phyloP scores from a whole-genome alignment of 2,888 invertebrate genomes.

The Drosophila imparisetae region DNA sequence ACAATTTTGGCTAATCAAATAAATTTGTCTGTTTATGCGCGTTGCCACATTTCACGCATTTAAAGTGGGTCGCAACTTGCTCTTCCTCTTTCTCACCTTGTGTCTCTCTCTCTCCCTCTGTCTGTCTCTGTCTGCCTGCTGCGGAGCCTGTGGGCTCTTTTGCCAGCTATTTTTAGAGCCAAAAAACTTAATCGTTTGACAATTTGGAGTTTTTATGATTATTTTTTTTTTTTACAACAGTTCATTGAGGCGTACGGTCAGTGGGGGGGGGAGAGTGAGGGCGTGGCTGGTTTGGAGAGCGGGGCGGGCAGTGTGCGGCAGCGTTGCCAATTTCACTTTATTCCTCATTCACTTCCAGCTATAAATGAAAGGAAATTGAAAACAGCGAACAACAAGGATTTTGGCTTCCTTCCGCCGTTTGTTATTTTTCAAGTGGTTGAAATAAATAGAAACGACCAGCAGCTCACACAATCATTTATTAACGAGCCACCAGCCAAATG shows the following conservation, averaged over 20 bases:
- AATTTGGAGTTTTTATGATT: conserved; percentile 39
- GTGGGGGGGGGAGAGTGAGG: not conserved
- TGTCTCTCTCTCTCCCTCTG: not conserved
- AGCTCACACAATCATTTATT: not conserved
- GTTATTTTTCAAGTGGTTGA: not conserved
- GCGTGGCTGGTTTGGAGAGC: not conserved
- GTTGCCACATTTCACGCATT: conserved; percentile 61
- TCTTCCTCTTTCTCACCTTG: not conserved
- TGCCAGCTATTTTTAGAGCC: conserved; percentile 45
- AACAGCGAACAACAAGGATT: not conserved
- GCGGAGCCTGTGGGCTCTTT: not conserved
- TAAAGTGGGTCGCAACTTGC: conserved; percentile 40
- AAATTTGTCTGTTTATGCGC: conserved; percentile 68
- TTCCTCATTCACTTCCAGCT: not conserved
- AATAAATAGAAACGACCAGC: not conserved
- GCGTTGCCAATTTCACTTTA: not conserved
- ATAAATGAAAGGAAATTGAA: not conserved
- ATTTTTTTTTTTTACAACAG: conserved; percentile 9
- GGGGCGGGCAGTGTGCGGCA: not conserved
- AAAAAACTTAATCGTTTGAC: conserved; percentile 51
- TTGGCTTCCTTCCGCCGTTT: not conserved
- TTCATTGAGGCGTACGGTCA: conserved; percentile 18
- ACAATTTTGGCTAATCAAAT: conserved; percentile 56
- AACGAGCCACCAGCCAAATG: not conserved
- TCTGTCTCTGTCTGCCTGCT: not conserved